Evolutionary conservation across 2,113 vertebrate genomes (phyloP).

Genomic region (Neofelis nebulosa): DNA sequence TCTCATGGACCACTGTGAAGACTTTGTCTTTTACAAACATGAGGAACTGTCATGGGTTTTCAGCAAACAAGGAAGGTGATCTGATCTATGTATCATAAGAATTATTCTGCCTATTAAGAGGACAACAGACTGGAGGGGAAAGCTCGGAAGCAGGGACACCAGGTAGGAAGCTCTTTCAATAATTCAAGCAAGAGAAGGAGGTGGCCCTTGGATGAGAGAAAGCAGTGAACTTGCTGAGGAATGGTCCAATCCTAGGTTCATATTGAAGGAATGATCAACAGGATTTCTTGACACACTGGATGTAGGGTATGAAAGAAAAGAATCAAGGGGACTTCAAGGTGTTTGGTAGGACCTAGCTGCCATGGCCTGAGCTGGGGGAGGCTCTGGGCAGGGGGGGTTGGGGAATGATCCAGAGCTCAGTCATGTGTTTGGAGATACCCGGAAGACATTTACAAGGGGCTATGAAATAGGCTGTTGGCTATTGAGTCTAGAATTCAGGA

Average conservation of each 20-base stretch:
- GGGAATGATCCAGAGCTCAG: not conserved
- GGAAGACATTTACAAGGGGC: not conserved
- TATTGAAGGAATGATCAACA: not conserved
- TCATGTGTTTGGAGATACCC: not conserved
- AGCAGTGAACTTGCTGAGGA: not conserved
- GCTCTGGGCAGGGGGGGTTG: not conserved
- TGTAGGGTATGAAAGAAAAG: not conserved
- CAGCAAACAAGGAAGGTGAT: not conserved
- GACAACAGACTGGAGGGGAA: not conserved
- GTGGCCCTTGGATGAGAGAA: not conserved
- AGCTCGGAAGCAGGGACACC: not conserved
- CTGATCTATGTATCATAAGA: not conserved
- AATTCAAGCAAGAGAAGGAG: not conserved
- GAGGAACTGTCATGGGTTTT: not conserved
- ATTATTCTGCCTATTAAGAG: constrained; percentile 14
- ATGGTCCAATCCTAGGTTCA: not conserved
- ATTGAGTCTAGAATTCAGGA: not conserved
- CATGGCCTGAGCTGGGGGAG: not conserved
- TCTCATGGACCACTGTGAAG: not conserved
- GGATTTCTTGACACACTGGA: not conserved
- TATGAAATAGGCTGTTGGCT: not conserved
- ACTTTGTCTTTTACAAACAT: not conserved
- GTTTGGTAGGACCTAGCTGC: not conserved
- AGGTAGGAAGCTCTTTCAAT: not conserved
- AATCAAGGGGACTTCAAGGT: not conserved